Conservation (phyloP, 2,888 invertebrate species). For the Ceramica pisi region DNA sequence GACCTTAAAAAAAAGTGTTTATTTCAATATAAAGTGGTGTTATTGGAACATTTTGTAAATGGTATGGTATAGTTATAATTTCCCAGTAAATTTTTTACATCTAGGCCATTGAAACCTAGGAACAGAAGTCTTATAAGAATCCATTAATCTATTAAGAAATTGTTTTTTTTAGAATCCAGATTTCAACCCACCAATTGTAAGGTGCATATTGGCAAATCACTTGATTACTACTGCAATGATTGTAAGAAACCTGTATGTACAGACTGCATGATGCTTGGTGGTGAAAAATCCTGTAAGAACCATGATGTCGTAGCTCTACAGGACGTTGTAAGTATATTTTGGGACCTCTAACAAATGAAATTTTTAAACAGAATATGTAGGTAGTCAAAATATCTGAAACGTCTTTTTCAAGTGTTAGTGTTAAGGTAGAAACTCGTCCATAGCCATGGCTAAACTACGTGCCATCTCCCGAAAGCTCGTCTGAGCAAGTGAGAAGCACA, state of each 20-base stretch:
- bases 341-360: background rate
- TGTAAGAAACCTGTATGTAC: slow-evolving; percentile 84
- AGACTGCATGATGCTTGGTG: slow-evolving; percentile 86
- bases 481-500: background rate
- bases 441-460: too few relatives aligned
- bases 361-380: too few relatives aligned
- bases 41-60: too few relatives aligned
- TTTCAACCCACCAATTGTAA: slow-evolving; percentile 74
- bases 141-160: too few relatives aligned
- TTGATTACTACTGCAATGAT: slow-evolving; percentile 85
- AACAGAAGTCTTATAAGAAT: too few relatives aligned
- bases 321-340: slow-evolving; percentile 80
- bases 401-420: background rate
- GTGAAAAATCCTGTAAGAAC: slow-evolving; percentile 85
- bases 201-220: slow-evolving; percentile 77
- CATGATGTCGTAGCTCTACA: slow-evolving; percentile 82
- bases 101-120: too few relatives aligned
- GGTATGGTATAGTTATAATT: too few relatives aligned
- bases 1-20: too few relatives aligned
- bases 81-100: too few relatives aligned
- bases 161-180: slow-evolving; percentile 66
- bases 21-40: too few relatives aligned
- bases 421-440: background rate
- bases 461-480: too few relatives aligned
- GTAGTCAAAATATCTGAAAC: background rate